These are phyloP conservation scores for Chrysomallon squamiferum DNA, from an alignment of 1,140 invertebrate species.

Conservation along the genomic window DNA sequence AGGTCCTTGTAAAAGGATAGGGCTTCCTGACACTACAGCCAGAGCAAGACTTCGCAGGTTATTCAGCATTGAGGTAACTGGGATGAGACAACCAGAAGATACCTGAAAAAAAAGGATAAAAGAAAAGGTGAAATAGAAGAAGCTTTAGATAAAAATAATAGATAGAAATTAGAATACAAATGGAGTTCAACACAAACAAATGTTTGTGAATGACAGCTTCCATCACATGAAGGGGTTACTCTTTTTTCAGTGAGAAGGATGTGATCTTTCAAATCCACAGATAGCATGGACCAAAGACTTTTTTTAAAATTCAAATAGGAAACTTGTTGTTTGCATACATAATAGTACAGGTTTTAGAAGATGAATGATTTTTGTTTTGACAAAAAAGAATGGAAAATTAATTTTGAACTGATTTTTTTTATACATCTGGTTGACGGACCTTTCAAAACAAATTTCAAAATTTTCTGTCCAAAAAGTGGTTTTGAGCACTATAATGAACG, in stretches of 20 bases:
- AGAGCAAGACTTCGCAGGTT: slow-evolving; percentile 56
- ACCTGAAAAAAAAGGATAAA: not conserved
- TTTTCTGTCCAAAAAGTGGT: too few relatives aligned
- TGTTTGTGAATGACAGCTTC: not conserved
- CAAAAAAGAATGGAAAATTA: too few relatives aligned
- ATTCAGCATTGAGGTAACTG: slow-evolving; percentile 50
- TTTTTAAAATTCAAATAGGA: too few relatives aligned
- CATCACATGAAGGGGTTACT: not conserved
- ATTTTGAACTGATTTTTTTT: too few relatives aligned
- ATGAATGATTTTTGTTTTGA: too few relatives aligned
- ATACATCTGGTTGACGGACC: too few relatives aligned
- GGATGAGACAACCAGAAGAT: slow-evolving; percentile 35
- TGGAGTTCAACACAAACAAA: not conserved
- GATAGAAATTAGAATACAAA: not conserved
- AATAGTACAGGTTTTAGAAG: too few relatives aligned
- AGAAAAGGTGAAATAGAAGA: not conserved
- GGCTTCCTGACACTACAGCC: slow-evolving; percentile 59
- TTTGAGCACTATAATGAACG: too few relatives aligned
- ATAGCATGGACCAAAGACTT: too few relatives aligned
- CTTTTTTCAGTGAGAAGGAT: not conserved
- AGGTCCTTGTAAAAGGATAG: slow-evolving; percentile 86
- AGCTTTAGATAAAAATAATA: not conserved
- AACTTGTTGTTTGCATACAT: too few relatives aligned
- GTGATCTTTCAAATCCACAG: not conserved
- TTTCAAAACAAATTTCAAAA: too few relatives aligned